Base-by-base conservation (phyloP, 2,888 invertebrate genomes). In the Drosophila dives region DNA sequence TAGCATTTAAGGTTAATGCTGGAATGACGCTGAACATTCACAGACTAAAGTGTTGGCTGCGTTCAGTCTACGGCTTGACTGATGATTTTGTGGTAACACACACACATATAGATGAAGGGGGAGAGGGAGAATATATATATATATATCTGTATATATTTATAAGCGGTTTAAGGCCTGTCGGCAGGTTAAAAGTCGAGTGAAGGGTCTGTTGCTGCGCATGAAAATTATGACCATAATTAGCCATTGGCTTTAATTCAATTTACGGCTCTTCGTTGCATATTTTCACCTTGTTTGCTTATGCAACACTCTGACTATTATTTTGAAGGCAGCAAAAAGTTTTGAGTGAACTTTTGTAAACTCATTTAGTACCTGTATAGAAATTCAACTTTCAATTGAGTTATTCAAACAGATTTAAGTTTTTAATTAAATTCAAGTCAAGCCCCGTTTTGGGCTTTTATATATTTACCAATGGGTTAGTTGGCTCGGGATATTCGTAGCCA, bases 401-500 rank as follows among this genome's bases (percentile, higher is more conserved):
- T 23, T 45, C 23, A 45, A 23, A 23, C 7, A 8, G 15, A 45
- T 45, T 45, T 15, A 4, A 15, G 8, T 23, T 15, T 45, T 45
- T 45, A 45, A 23, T 45, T 45, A 23, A 23, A 23, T 23, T 23
- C 23, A 23, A 45, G 23, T 45, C 8, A 4, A 15, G 29, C 4
- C 23, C 15, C 15, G 15, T 8, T 45, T 23, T 45, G 20, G 15
- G 23, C 2, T 4, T 7, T 38, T 40, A 20, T 20, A 1, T 40
- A 92, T 92, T 92, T 77, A 92, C 92, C 70, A 92, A 91, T 83
- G 92, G 91, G 75, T 87, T 89, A 38, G 86, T 90, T 3, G 97
- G 97, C 50, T 94, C 94, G n/a, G 95, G 94, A 92, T 97, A 97
- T 80, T 94, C 94, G 93, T 97, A 97, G 20, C 96, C 96, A 81